phyloP scores from a whole-genome alignment of 2,797 vertebrate species.

The Phalloptychus januarius region DNA sequence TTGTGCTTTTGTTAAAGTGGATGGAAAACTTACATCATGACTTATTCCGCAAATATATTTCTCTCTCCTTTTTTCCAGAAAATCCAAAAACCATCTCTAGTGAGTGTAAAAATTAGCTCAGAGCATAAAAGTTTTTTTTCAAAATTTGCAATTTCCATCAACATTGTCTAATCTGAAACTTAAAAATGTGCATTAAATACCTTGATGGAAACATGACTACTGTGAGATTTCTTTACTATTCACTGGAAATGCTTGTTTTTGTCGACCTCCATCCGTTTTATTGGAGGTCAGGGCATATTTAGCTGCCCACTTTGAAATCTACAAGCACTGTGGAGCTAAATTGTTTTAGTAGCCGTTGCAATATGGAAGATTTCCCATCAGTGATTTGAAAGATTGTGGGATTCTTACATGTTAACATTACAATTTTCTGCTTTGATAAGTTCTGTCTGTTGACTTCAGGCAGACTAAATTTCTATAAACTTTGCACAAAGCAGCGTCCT shows the following conservation, averaged over 20 bases:
- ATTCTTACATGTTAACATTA: slow-evolving; percentile 10
- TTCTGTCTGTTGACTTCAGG: slow-evolving; percentile 41
- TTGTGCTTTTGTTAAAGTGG: too few species aligned
- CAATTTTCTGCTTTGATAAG: slow-evolving; percentile 47
- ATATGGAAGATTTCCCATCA: not conserved
- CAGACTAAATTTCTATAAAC: slow-evolving; percentile 24
- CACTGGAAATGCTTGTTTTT: not conserved
- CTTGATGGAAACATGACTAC: too few species aligned
- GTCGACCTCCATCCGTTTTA: not conserved
- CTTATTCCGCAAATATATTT: too few species aligned
- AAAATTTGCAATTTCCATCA: too few species aligned
- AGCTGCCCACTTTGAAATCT: not conserved
- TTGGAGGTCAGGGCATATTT: not conserved
- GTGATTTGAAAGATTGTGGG: not conserved
- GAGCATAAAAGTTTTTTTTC: too few species aligned
- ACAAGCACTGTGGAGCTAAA: not conserved
- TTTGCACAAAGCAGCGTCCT: slow-evolving; percentile 26
- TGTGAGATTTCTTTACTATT: not conserved
- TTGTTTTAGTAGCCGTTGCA: not conserved
- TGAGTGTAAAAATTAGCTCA: too few species aligned
- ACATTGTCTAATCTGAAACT: too few species aligned
- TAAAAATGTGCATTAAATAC: too few species aligned
- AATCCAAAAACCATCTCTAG: too few species aligned
- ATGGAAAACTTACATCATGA: too few species aligned
- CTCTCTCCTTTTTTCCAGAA: too few species aligned